Base-by-base conservation (phyloP, 2,797 vertebrate genomes). In the Nannoperca australis region DNA sequence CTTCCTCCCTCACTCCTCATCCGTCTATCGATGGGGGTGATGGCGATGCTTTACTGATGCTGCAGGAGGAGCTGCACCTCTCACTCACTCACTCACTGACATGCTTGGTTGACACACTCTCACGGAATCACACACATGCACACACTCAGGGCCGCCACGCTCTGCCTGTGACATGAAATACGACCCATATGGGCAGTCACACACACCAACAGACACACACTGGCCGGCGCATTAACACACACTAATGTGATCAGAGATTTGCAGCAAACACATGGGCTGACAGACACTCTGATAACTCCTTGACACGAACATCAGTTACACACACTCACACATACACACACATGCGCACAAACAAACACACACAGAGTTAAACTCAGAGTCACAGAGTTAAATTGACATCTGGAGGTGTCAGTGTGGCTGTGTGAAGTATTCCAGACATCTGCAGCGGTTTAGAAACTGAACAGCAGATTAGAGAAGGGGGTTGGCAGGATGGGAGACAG, bases 391-490 rank as follows among this genome's bases (percentile, higher is more conserved):
- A 73, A 86, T 18, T 79, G 81, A 84, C 81, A 73, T 82, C 81
- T 81, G 59, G 75, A 70, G 78, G 85, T 88, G 81, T 82, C 73
- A 68, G 71, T 7, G 66, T n/a, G 34, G 53, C 67, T 56, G 59
- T 60, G 70, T 59, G 51, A 79, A 86, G 75, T 66, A 53, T 50
- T 70, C 38, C 77, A 85, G 80, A 87, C 81, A 79, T 89, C 86
- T 86, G 85, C 65, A 79, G 81, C 7, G 2, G 71, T 90, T 86
- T 78, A 70, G 71, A 69, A 85, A 70, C 74, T 27, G 67, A 86
- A 64, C 78, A 40, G 64, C 68, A 73, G 83, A 84, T 89, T 78
- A 76, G 67, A 81, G 36, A 50, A 38, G 14, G 32, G 50, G 34
- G 17, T 11, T 45, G 65, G 70, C 56, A 69, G 63, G 63, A 36